Evolutionary conservation across 2,797 vertebrate species (phyloP).

Genomic region (Holocentrus rufus): DNA sequence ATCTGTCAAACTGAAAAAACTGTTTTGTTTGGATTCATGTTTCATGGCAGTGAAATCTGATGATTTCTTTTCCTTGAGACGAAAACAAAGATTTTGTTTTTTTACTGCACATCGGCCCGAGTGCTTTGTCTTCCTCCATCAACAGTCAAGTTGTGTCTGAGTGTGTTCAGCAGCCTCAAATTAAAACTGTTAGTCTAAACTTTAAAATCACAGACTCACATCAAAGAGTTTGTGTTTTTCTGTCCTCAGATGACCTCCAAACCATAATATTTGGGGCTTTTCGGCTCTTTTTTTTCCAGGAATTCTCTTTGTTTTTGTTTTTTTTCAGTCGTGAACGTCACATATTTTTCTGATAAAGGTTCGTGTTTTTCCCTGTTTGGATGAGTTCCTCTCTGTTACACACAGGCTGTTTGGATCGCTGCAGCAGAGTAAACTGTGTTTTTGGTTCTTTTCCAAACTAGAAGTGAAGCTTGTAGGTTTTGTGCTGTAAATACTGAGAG

Average conservation of each 20-base stretch:
- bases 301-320: too few relatives aligned
- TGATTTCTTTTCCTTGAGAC: too few relatives aligned
- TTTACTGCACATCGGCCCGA: not conserved
- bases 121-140: not conserved
- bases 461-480: constrained; percentile 2
- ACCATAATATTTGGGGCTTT: constrained; percentile 14
- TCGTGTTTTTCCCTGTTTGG: too few relatives aligned
- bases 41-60: too few relatives aligned
- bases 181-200: not conserved
- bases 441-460: constrained; percentile 19
- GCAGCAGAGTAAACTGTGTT: not conserved
- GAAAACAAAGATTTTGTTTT: constrained; percentile 11
- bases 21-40: not conserved
- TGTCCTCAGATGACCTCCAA: too few relatives aligned
- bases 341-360: too few relatives aligned
- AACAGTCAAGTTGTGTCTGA: not conserved
- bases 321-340: too few relatives aligned
- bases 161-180: not conserved
- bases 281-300: too few relatives aligned
- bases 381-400: too few relatives aligned
- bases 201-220: not conserved
- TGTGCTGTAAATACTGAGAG: constrained; percentile 23
- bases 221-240: not conserved
- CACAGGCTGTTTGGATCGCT: not conserved
- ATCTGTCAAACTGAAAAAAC: too few relatives aligned